Evolutionary conservation across 30 jellyfish, hydroid and myxozoan species (phyloP).

Genomic region (Hydractinia echinata): DNA sequence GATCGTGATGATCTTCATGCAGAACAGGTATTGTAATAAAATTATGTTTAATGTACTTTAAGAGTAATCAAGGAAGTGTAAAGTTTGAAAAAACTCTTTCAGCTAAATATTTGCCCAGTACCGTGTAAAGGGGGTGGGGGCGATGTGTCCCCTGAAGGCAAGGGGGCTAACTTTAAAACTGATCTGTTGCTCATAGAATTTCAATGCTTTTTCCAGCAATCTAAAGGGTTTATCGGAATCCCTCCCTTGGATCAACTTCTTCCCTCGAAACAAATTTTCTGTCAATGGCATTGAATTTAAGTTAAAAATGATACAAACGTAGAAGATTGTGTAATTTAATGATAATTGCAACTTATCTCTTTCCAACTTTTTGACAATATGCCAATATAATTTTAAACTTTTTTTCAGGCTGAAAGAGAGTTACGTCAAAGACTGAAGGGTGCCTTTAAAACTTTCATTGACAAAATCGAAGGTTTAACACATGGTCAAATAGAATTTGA

Average conservation of each 20-base stretch:
- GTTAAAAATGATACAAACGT: neutral
- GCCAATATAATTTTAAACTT: neutral
- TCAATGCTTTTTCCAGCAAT: too few species aligned
- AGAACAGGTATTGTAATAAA: slow-evolving; percentile 62
- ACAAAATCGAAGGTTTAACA: slow-evolving; percentile 91
- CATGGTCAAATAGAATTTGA: slow-evolving; percentile 97
- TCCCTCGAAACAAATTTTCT: too few species aligned
- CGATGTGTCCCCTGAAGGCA: neutral
- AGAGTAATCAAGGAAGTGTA: neutral
- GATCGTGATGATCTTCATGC: slow-evolving; percentile 97
- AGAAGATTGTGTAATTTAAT: neutral
- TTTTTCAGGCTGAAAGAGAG: slow-evolving; percentile 84
- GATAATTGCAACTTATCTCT: neutral
- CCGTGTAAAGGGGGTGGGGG: too few species aligned
- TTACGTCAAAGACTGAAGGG: slow-evolving; percentile 80
- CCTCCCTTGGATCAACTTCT: too few species aligned
- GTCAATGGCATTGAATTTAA: too few species aligned
- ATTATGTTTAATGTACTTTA: neutral
- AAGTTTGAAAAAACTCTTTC: neutral
- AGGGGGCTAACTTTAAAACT: too few species aligned
- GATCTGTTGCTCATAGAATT: too few species aligned
- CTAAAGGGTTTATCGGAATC: too few species aligned
- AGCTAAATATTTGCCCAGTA: too few species aligned
- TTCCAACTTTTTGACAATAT: neutral
- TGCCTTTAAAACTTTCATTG: slow-evolving; percentile 88